These are phyloP conservation scores for Mactra quadrangularis DNA, from an alignment of 1,140 invertebrate species.

Conservation along the genomic window DNA sequence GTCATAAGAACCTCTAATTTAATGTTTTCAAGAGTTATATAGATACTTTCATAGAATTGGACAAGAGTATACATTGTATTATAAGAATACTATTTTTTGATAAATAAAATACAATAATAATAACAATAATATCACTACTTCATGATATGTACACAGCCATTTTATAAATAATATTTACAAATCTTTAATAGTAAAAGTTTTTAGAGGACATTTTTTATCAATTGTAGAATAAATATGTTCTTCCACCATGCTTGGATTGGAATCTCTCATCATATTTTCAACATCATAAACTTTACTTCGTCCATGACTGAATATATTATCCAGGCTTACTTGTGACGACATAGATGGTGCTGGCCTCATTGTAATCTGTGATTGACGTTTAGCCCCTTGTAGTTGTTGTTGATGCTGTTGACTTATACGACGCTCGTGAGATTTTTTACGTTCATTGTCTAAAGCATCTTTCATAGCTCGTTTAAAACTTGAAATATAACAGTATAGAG, in stretches of 20 bases:
- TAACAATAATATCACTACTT: too few relatives aligned
- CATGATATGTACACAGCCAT: too few relatives aligned
- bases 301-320: neutral
- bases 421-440: conserved; percentile 5
- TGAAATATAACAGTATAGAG: conserved; percentile 35
- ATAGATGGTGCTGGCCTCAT: conserved; percentile 11
- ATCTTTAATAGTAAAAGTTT: conserved; percentile 55
- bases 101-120: too few relatives aligned
- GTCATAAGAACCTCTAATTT: too few relatives aligned
- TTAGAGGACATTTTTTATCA: conserved; percentile 37
- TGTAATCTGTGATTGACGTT: conserved; percentile 25
- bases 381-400: conserved; percentile 15
- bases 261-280: conserved; percentile 24
- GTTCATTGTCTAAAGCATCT: conserved; percentile 46
- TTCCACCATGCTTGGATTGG: neutral
- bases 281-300: conserved; percentile 49
- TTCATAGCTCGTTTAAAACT: conserved; percentile 55
- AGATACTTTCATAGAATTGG: too few relatives aligned
- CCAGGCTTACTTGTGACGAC: conserved; percentile 33
- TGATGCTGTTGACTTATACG: conserved; percentile 24
- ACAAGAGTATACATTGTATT: too few relatives aligned
- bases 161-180: too few relatives aligned
- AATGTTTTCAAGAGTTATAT: too few relatives aligned
- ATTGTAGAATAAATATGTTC: conserved; percentile 44
- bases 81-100: too few relatives aligned